Conservation (phyloP, 1,140 invertebrate genomes). For the Drosophila ogumai region DNA sequence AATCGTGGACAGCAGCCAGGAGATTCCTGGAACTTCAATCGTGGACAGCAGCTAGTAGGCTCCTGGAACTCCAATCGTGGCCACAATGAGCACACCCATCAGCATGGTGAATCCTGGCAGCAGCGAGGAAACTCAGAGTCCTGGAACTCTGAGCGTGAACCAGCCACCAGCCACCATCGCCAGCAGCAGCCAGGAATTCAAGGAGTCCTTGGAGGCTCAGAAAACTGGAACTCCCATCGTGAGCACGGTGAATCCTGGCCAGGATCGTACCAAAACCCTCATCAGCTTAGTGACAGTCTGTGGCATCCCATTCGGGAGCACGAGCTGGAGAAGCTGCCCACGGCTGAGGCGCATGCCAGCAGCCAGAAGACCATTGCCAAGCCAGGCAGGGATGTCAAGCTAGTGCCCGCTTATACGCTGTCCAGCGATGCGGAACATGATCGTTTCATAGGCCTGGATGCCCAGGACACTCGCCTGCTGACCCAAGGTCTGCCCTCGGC, state of each 20-base stretch:
- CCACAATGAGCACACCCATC: background rate
- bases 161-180: background rate
- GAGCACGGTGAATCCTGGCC: conserved; percentile 9
- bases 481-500: conserved; percentile 51
- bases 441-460: conserved; percentile 46
- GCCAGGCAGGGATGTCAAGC: conserved; percentile 26
- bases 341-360: conserved; percentile 24
- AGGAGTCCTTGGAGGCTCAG: background rate
- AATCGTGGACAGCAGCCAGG: background rate
- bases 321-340: conserved; percentile 44
- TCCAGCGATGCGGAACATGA: conserved; percentile 46
- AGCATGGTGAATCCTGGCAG: conserved; percentile 4
- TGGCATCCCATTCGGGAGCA: conserved; percentile 14
- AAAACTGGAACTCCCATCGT: conserved; percentile 1
- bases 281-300: background rate
- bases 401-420: conserved; percentile 36
- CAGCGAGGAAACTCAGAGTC: background rate
- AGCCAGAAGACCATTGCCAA: conserved; percentile 36
- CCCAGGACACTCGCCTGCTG: conserved; percentile 32
- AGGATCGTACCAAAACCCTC: background rate
- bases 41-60: background rate
- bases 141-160: background rate
- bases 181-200: conserved; percentile 1
- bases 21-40: background rate
- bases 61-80: background rate